Base-by-base conservation (phyloP, 2,888 invertebrate species). In the Ophion ventricosus region DNA sequence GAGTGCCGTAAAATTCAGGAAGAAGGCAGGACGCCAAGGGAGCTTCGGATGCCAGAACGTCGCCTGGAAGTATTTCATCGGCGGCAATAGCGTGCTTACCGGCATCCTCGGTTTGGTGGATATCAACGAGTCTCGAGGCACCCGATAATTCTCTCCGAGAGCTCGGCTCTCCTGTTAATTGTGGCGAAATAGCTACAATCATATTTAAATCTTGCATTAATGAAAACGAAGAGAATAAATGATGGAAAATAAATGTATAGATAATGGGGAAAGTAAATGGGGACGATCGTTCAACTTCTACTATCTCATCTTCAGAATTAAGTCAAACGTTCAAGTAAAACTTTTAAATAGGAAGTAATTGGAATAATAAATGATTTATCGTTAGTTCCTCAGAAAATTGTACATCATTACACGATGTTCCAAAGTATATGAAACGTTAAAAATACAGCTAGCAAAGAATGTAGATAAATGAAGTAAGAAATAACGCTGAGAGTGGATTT, bases 1-100 rank as follows among this genome's bases (percentile, higher is more conserved):
- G 96, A 1, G 96, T 96, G 1, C 97, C 97, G 91, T 96, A 96
- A 92, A 94, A 96, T 87, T 96, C 96, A 0, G 96, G 95, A 17
- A 97, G 93, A 0, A 98, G 94, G 88, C 96, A 96, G 0, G 97
- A 96, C 0, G 96, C 97, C 87, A 96, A 96, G 0, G 98, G 97
- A 49, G 94, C 93, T 92, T 98, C 97, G 1, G 95, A 95, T 0
- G 97, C 94, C 17, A 98, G 92, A 0, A 95, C 95, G 90, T 97
- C 97, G 0, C 97, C 97, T 0, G 97, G 95, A 85, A 94, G 94
- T 56, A 97, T 95, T 0, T 93, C 90, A 11, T 94, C 93, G 72
- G 94, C 94, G 3, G 97, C 97, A 0, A 96, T 95, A 0, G 96
- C 95, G 90, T 95, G 96, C 35, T 97, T 95, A 14, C 98, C 97